Evolutionary conservation across 2,888 invertebrate genomes (phyloP).

Genomic region (Trachelus iudaicus): DNA sequence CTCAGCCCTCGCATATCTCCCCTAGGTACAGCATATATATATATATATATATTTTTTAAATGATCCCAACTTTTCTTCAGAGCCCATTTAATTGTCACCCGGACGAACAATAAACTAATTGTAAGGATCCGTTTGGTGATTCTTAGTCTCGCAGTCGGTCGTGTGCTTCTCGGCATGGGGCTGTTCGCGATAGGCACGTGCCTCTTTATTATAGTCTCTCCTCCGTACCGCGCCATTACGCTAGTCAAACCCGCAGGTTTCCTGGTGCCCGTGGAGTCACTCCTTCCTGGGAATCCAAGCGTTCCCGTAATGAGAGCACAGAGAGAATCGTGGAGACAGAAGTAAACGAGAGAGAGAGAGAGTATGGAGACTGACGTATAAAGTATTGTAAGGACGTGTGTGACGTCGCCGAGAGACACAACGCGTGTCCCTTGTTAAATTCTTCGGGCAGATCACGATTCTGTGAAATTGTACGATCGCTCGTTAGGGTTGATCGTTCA

Average conservation of each 20-base stretch:
- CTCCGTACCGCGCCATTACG: not conserved
- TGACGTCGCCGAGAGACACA: conserved; percentile 17
- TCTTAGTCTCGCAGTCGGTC: conserved; percentile 27
- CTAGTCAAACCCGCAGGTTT: conserved; percentile 4
- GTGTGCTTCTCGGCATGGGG: conserved; percentile 57
- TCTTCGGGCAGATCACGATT: conserved; percentile 53
- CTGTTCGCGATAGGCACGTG: conserved; percentile 51
- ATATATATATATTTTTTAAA: not conserved
- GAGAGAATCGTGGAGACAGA: not conserved
- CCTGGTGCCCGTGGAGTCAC: not conserved
- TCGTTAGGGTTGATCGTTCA: conserved; percentile 36
- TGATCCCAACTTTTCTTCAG: not conserved
- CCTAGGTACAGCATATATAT: not conserved
- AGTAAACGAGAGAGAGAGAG: no score
- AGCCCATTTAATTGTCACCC: conserved; percentile 34
- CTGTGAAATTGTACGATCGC: conserved; percentile 58
- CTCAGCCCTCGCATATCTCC: not conserved
- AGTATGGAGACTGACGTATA: not conserved
- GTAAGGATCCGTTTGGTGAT: conserved; percentile 26
- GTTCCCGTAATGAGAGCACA: not conserved
- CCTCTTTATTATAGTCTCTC: conserved; percentile 48
- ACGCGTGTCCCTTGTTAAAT: conserved; percentile 63
- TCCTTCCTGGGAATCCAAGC: not conserved
- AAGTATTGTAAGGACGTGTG: conserved; percentile 24
- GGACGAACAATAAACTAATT: conserved; percentile 52